Conservation (phyloP, 1,140 invertebrate genomes). For the Drosophila paulistorum region DNA sequence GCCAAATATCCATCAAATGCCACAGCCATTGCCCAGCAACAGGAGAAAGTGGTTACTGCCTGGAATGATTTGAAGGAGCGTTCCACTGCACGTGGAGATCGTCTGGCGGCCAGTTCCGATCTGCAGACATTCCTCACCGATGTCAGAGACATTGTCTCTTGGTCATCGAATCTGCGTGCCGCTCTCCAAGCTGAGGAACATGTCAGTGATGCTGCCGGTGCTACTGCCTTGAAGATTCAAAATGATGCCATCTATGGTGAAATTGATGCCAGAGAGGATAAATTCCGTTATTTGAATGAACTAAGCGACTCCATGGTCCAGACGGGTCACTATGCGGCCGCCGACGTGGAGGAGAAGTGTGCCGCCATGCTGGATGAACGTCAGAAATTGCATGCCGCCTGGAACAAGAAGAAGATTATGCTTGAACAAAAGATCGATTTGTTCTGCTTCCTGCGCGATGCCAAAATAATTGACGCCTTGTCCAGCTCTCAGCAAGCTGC, state of each 20-base stretch:
- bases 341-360: constrained; percentile 92
- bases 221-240: constrained; percentile 93
- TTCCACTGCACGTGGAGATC: constrained; percentile 90
- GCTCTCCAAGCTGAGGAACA: constrained; percentile 93
- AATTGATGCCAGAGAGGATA: constrained; percentile 96
- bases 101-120: constrained; percentile 93
- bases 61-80: constrained; percentile 94
- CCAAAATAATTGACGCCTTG: constrained; percentile 95
- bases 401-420: constrained; percentile 95
- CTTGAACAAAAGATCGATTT: constrained; percentile 97
- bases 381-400: constrained; percentile 91
- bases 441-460: constrained; percentile 97
- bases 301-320: constrained; percentile 93
- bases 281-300: constrained; percentile 91
- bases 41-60: constrained; percentile 91
- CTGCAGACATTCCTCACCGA: constrained; percentile 93
- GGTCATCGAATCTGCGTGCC: constrained; percentile 91
- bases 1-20: constrained; percentile 96
- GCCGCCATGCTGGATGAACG: constrained; percentile 90
- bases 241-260: constrained; percentile 96
- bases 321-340: constrained; percentile 91
- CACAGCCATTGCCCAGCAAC: constrained; percentile 92
- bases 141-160: constrained; percentile 94
- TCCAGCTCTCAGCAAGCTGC: constrained; percentile 94
- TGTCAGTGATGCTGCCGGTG: constrained; percentile 93